These are phyloP conservation scores for Ectemnius cavifrons DNA, from an alignment of 2,888 invertebrate species.

Conservation along the genomic window DNA sequence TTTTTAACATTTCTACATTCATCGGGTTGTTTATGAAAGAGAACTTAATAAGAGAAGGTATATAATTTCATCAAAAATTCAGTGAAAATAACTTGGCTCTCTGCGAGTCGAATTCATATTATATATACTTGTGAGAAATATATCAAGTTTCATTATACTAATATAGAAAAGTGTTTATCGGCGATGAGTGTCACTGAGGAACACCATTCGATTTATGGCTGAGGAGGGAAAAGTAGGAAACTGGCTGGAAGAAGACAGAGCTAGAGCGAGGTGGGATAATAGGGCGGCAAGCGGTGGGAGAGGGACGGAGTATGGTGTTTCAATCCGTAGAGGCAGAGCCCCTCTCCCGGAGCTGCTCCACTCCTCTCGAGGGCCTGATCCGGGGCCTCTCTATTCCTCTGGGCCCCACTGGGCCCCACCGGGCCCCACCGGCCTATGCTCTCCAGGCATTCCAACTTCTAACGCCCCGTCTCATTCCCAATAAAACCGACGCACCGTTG, in stretches of 20 bases:
- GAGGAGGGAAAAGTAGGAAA: constrained; percentile 25
- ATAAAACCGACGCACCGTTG: not conserved
- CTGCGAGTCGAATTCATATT: no score
- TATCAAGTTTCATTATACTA: no score
- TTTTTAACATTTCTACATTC: no score
- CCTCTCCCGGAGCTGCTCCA: constrained; percentile 34
- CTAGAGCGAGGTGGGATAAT: constrained; percentile 20
- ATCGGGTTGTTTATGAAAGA: no score
- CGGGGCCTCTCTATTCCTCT: constrained; percentile 33
- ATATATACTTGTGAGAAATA: no score
- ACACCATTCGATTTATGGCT: constrained; percentile 54
- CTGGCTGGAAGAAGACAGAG: constrained; percentile 12
- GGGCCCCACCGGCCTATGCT: not conserved
- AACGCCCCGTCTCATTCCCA: not conserved
- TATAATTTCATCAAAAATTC: no score
- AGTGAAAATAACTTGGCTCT: no score
- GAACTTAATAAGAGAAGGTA: no score
- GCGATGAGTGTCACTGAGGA: constrained; percentile 60
- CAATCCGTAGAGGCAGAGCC: constrained; percentile 30
- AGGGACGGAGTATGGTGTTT: constrained; percentile 45
- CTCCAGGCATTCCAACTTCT: not conserved
- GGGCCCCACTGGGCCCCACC: constrained; percentile 38
- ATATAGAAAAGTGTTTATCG: no score
- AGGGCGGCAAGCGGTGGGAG: constrained; percentile 37
- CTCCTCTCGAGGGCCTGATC: constrained; percentile 38